Conservation (phyloP, 2,888 invertebrate genomes). For the Odontomyia ornata region DNA sequence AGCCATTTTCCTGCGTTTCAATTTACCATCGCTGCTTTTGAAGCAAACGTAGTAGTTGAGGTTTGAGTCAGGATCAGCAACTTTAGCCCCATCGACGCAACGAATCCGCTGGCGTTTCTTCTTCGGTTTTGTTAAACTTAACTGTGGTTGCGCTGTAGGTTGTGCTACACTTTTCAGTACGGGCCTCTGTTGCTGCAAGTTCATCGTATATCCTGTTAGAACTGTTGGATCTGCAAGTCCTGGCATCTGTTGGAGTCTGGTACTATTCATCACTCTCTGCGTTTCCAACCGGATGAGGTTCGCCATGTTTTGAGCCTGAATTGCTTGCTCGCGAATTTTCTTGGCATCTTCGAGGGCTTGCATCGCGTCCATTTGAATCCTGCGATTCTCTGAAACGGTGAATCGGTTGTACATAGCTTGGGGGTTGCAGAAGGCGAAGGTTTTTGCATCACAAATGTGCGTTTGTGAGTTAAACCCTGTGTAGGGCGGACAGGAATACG, state of each 20-base stretch:
- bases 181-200: neutral
- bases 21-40: constrained; percentile 59
- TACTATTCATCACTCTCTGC: constrained; percentile 46
- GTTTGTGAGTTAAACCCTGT: constrained; percentile 65
- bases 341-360: constrained; percentile 60
- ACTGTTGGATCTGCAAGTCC: constrained; percentile 31
- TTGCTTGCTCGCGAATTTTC: constrained; percentile 56
- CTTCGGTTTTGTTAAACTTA: neutral
- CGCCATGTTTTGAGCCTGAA: constrained; percentile 59
- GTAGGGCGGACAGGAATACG: constrained; percentile 65
- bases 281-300: constrained; percentile 55
- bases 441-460: constrained; percentile 64
- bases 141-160: constrained; percentile 11
- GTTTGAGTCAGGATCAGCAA: constrained; percentile 64
- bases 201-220: constrained; percentile 29
- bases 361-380: constrained; percentile 59
- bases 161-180: neutral
- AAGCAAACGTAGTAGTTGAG: constrained; percentile 66
- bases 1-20: constrained; percentile 64
- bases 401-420: constrained; percentile 54
- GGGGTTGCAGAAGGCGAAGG: constrained; percentile 61
- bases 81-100: constrained; percentile 65
- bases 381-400: constrained; percentile 57
- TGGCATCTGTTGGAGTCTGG: neutral
- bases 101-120: constrained; percentile 60